A percentile compares a stretch with the other conserved stretches of the same genome.
Evolutionary conservation across 2,797 vertebrate genomes (phyloP).

Genomic region (Esox masquinongy): DNA sequence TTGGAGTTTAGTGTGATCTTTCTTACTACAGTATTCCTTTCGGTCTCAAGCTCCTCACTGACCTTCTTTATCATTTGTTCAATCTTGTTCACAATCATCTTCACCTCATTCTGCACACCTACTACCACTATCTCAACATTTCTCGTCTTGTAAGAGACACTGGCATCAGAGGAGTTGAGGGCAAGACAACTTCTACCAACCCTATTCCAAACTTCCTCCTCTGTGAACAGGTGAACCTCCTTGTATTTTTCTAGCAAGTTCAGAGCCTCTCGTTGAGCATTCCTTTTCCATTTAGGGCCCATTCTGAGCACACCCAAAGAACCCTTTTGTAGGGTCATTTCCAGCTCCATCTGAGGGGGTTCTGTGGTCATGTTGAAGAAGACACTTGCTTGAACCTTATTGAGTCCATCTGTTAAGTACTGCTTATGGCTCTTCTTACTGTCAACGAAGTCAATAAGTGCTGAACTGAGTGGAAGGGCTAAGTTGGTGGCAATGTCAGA

Average conservation of each 20-base stretch:
- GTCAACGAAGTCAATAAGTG: conserved; percentile 36
- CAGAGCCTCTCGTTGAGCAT: conserved; percentile 28
- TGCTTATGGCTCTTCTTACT: conserved; percentile 24
- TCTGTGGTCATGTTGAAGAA: conserved; percentile 19
- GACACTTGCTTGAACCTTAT: conserved; percentile 36
- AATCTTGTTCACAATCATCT: conserved; percentile 27
- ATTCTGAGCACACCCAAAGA: conserved; percentile 40
- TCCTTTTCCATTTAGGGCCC: conserved; percentile 48
- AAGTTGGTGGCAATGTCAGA: conserved; percentile 27
- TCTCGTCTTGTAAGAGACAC: conserved; percentile 29
- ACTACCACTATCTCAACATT: conserved; percentile 39
- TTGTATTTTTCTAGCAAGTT: conserved; percentile 38
- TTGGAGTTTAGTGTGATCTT: conserved; percentile 37
- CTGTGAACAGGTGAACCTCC: conserved; percentile 17
- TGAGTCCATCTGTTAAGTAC: conserved; percentile 34
- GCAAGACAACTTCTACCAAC: conserved; percentile 22
- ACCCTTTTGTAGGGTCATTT: conserved; percentile 43
- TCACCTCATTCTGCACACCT: conserved; percentile 36
- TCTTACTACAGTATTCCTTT: conserved; percentile 50
- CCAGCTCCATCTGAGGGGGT: conserved; percentile 29
- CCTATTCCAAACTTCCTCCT: conserved; percentile 51
- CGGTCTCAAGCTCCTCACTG: conserved; percentile 33
- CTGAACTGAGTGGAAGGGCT: conserved; percentile 28
- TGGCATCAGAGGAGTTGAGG: conserved; percentile 14
- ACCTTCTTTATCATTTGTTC: conserved; percentile 30